Percentiles rank a stretch among this genome's conserved stretches.
phyloP scores from a whole-genome alignment of 2,888 invertebrate genomes.

The Brenthis ino region DNA sequence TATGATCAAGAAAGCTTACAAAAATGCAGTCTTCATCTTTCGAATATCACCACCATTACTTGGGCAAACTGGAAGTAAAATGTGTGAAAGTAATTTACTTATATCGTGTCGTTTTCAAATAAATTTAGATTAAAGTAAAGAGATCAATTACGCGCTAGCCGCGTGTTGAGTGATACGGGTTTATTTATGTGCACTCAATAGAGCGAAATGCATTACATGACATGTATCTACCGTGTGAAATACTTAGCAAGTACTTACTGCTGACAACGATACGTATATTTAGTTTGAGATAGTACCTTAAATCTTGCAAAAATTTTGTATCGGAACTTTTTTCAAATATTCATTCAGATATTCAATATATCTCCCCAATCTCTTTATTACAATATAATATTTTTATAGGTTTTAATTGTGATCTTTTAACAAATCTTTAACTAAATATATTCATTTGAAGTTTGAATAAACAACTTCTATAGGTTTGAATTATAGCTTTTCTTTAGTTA shows the following conservation, averaged over 20 bases:
- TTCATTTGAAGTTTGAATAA: no score
- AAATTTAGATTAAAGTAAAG: constrained; percentile 44
- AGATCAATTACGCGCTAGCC: constrained; percentile 55
- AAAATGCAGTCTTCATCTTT: constrained; percentile 17
- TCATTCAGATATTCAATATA: no score
- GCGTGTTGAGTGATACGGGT: constrained; percentile 54
- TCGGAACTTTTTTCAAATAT: neutral
- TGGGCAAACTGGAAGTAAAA: neutral
- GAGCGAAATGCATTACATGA: constrained; percentile 50
- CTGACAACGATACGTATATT: neutral
- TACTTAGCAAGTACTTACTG: constrained; percentile 24
- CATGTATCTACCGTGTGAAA: constrained; percentile 33
- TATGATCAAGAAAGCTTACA: constrained; percentile 15
- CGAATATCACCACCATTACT: constrained; percentile 8
- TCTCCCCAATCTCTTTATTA: no score
- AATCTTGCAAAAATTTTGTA: neutral
- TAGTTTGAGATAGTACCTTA: neutral
- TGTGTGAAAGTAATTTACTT: constrained; percentile 6
- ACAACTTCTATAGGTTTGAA: no score
- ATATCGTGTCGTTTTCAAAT: constrained; percentile 17
- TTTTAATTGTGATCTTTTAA: no score
- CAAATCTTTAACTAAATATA: neutral
- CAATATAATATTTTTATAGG: no score
- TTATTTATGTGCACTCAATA: constrained; percentile 51
- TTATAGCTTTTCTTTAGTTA: no score